These are phyloP conservation scores for Schizotus pectinicornis DNA, from an alignment of 2,888 invertebrate genomes.

Conservation along the genomic window DNA sequence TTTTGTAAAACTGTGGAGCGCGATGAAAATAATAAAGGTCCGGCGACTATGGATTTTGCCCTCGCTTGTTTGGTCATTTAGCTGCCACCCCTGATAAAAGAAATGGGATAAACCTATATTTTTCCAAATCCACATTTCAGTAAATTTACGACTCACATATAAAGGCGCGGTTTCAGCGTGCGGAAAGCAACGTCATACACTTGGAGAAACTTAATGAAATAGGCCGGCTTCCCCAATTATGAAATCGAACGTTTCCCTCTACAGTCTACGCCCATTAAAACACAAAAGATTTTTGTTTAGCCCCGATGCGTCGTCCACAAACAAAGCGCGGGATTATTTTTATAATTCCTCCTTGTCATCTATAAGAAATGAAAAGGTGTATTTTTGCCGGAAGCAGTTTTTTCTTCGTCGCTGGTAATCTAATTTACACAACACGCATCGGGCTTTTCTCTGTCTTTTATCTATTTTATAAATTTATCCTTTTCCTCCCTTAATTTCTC, in stretches of 20 bases:
- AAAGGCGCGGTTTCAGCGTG: slow-evolving; percentile 45
- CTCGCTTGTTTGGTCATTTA: slow-evolving; percentile 44
- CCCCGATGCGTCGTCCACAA: neutral
- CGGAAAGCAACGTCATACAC: slow-evolving; percentile 42
- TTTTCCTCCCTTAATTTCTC: slow-evolving; percentile 41
- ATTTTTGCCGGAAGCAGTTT: slow-evolving; percentile 32
- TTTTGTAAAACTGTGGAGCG: slow-evolving; percentile 30
- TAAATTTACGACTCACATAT: slow-evolving; percentile 52
- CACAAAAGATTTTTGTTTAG: neutral
- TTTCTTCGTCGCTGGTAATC: slow-evolving; percentile 41
- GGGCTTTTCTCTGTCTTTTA: slow-evolving; percentile 40
- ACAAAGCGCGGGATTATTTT: slow-evolving; percentile 22
- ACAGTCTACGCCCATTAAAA: neutral
- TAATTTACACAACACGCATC: slow-evolving; percentile 44
- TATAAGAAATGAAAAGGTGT: slow-evolving; percentile 35
- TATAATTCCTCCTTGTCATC: slow-evolving; percentile 34
- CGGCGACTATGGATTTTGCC: slow-evolving; percentile 39
- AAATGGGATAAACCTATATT: slow-evolving; percentile 53
- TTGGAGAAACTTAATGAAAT: slow-evolving; percentile 52
- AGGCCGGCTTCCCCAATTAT: slow-evolving; percentile 49
- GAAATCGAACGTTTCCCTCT: slow-evolving; percentile 42
- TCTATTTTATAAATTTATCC: slow-evolving; percentile 44
- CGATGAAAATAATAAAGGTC: slow-evolving; percentile 35
- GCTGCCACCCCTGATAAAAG: slow-evolving; percentile 49
- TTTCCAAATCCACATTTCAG: slow-evolving; percentile 53